These are phyloP conservation scores for Troides aeacus DNA, from an alignment of 2,888 invertebrate species.

Conservation along the genomic window DNA sequence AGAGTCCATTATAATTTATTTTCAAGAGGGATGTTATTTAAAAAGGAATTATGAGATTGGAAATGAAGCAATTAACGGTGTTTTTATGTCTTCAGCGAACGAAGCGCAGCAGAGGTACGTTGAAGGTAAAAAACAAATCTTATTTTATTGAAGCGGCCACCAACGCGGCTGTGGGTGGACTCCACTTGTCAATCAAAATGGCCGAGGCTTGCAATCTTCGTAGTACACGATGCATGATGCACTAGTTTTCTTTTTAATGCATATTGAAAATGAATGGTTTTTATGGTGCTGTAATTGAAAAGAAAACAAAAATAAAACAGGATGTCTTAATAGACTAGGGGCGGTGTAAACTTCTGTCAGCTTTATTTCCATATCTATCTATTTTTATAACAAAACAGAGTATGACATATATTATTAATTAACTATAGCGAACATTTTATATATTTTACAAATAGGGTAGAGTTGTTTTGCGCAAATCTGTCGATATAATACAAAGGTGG, in stretches of 20 bases:
- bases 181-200: conserved; percentile 63
- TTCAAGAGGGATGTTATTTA: conserved; percentile 31
- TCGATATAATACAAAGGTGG: no score
- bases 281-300: conserved; percentile 18
- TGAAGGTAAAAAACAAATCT: conserved; percentile 39
- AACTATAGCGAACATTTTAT: no score
- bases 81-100: conserved; percentile 54
- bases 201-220: conserved; percentile 47
- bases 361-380: background rate
- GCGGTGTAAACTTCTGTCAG: conserved; percentile 1
- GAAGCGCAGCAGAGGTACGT: conserved; percentile 51
- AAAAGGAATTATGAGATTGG: conserved; percentile 36
- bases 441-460: no score
- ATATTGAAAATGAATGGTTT: conserved; percentile 31
- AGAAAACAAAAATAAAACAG: background rate
- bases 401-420: background rate
- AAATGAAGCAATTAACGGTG: conserved; percentile 52
- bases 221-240: conserved; percentile 41
- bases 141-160: conserved; percentile 57
- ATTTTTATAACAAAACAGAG: background rate
- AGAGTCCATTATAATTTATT: conserved; percentile 7
- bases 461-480: no score
- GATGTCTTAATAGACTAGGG: conserved; percentile 18
- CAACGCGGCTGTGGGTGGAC: conserved; percentile 56
- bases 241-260: conserved; percentile 31